These are phyloP conservation scores for Ophonus ardosiacus DNA, from an alignment of 2,888 invertebrate species.

Conservation along the genomic window DNA sequence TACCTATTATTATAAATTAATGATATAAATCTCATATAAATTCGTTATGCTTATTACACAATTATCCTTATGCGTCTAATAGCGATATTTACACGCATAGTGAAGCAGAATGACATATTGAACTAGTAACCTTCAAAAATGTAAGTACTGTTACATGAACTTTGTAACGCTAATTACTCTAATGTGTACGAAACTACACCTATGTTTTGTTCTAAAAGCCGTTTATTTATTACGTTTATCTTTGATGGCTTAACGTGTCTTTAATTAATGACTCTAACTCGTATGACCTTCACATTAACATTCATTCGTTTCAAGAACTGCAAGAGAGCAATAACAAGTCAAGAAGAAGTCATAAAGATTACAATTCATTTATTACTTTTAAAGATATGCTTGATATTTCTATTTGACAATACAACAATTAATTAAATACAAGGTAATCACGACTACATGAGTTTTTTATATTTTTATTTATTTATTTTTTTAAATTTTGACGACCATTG, in stretches of 20 bases:
- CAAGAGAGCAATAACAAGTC: neutral
- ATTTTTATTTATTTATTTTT: too few species aligned
- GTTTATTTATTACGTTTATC: constrained; percentile 29
- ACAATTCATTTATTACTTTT: too few species aligned
- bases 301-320: constrained; percentile 7
- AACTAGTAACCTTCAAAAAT: constrained; percentile 42
- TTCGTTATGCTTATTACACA: neutral
- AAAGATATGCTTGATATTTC: too few species aligned
- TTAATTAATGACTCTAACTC: constrained; percentile 37
- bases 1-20: neutral
- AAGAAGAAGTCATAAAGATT: neutral
- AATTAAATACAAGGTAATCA: too few species aligned
- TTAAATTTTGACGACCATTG: too few species aligned
- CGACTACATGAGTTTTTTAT: too few species aligned
- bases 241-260: constrained; percentile 19
- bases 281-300: constrained; percentile 19
- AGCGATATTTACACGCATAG: neutral
- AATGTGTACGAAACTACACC: constrained; percentile 34
- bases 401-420: too few species aligned
- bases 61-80: neutral
- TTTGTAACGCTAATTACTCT: constrained; percentile 2
- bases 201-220: neutral
- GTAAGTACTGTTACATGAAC: constrained; percentile 33
- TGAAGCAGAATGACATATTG: constrained; percentile 28
- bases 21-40: neutral